phyloP scores from a whole-genome alignment of 2,888 invertebrate genomes.

The Bhutanitis thaidina region DNA sequence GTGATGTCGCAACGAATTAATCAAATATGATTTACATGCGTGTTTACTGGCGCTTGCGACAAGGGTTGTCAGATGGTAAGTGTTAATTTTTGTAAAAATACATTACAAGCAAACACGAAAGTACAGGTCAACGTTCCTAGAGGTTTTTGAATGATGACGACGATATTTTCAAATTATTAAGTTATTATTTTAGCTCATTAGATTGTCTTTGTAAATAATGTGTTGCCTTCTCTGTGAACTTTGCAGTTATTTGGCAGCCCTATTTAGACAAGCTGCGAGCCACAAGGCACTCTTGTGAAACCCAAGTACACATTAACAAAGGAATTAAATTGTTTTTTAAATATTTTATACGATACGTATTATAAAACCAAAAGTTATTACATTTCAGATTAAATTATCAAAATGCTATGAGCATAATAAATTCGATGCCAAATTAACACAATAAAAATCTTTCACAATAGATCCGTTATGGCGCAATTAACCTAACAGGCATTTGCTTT shows the following conservation, averaged over 20 bases:
- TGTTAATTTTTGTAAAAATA: no score
- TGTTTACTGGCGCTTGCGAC: conserved; percentile 1
- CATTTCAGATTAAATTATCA: conserved; percentile 10
- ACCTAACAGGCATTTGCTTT: no score
- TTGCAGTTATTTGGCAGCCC: conserved; percentile 13
- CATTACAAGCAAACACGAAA: background rate
- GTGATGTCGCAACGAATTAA: conserved; percentile 54
- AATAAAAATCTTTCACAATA: conserved; percentile 11
- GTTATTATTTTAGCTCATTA: no score
- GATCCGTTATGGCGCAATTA: conserved; percentile 4
- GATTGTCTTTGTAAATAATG: no score
- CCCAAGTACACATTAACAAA: conserved; percentile 18
- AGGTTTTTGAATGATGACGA: no score
- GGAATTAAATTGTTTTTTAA: conserved; percentile 18
- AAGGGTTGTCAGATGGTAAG: conserved; percentile 11
- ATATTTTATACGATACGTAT: conserved; percentile 15
- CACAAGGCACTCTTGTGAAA: conserved; percentile 16
- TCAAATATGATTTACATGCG: conserved; percentile 49
- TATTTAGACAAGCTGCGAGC: conserved; percentile 11
- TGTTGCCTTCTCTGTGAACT: conserved; percentile 1
- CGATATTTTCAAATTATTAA: no score
- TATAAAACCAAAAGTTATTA: conserved; percentile 15
- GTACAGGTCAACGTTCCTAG: no score
- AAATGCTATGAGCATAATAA: conserved; percentile 3
- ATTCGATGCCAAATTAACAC: conserved; percentile 1